Evolutionary conservation across 2,888 invertebrate species (phyloP).

Genomic region (Clanis bilineata): DNA sequence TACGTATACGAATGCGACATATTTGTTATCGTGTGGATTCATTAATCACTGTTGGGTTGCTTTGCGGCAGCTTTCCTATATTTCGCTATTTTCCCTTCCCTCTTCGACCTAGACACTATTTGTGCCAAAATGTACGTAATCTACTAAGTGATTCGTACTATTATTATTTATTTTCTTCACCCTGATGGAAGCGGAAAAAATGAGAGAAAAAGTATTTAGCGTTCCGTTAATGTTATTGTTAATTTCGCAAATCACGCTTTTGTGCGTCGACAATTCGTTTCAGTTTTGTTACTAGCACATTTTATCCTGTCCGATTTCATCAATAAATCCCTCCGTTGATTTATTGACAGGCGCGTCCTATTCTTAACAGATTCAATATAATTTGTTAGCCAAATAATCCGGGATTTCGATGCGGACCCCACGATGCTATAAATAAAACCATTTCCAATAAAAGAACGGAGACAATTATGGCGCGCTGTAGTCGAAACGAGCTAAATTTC

Average conservation of each 20-base stretch:
- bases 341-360: constrained; percentile 76
- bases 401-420: constrained; percentile 67
- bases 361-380: constrained; percentile 76
- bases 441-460: constrained; percentile 66
- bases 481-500: constrained; percentile 75
- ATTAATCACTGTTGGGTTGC: constrained; percentile 60
- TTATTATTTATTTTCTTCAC: constrained; percentile 38
- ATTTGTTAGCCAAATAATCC: constrained; percentile 83
- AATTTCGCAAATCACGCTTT: constrained; percentile 8
- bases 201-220: constrained; percentile 5
- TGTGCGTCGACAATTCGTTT: constrained; percentile 9
- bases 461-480: constrained; percentile 72
- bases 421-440: constrained; percentile 52
- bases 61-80: constrained; percentile 44
- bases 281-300: constrained; percentile 11
- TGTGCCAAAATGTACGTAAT: constrained; percentile 52
- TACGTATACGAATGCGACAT: constrained; percentile 43
- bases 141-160: constrained; percentile 55
- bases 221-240: constrained; percentile 10
- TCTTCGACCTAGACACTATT: constrained; percentile 45
- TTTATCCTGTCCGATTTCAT: constrained; percentile 47
- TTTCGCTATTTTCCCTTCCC: constrained; percentile 44
- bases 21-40: constrained; percentile 61
- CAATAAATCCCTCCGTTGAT: constrained; percentile 74
- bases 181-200: constrained; percentile 13